Evolutionary conservation across 2,113 vertebrate genomes (phyloP).

Genomic region (Anthoscopus minutus): DNA sequence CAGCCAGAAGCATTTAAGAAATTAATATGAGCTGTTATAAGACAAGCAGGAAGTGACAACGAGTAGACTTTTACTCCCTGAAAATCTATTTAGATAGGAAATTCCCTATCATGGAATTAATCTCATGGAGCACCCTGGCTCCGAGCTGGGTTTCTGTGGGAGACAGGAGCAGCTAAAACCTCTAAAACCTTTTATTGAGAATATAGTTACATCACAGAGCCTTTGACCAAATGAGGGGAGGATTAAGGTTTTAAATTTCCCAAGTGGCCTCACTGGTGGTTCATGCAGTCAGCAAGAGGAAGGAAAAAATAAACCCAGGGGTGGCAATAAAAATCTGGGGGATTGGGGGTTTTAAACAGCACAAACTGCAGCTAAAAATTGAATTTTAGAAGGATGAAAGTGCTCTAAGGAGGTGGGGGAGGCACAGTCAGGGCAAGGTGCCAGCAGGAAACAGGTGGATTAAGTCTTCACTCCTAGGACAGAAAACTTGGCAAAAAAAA

Average conservation of each 20-base stretch:
- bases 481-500: not conserved
- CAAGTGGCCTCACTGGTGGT: not conserved
- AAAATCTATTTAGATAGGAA: not conserved
- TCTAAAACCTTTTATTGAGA: constrained; percentile 48
- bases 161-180: constrained; percentile 41
- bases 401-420: not conserved
- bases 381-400: not conserved
- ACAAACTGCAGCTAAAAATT: not conserved
- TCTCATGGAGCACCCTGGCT: not conserved
- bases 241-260: constrained; percentile 48
- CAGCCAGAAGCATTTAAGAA: not conserved
- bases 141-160: not conserved
- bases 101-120: not conserved
- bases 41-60: not conserved
- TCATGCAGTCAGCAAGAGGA: not conserved
- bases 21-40: not conserved
- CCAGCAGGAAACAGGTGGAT: constrained; percentile 56
- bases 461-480: not conserved
- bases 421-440: not conserved
- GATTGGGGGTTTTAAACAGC: not conserved
- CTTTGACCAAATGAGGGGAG: constrained; percentile 3
- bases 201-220: constrained; percentile 34
- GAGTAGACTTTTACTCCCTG: not conserved
- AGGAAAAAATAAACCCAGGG: not conserved
- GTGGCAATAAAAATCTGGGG: not conserved